Base-by-base conservation (phyloP, 1,140 invertebrate species). In the Coenobita brevimanus region DNA sequence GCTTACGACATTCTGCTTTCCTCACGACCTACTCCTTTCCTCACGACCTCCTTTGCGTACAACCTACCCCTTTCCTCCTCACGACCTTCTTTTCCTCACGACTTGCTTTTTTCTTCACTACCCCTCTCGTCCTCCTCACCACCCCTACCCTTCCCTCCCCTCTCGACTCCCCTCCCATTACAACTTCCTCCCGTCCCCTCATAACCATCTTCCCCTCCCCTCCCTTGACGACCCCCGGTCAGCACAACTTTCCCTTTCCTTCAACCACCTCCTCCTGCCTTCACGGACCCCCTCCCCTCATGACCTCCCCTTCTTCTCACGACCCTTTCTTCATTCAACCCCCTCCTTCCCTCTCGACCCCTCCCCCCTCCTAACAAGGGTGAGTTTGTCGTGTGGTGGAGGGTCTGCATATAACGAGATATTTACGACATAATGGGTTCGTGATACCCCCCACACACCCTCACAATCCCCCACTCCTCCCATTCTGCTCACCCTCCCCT, bases 371-470 rank as follows among this genome's bases (percentile, higher is more conserved):
- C 36, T 71, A 71, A 71, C 67, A 30, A 17, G 67, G 33, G 30
- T 71, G 67, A 71, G 67, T 71, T 30, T 71, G 67, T 71, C 33
- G 67, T 71, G 67, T 33, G 67, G 67, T 38, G 67, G n/a, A 38
- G 27, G 41, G 67, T 71, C 41, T 71, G 67, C 67, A 71, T 71
- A 71, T 71, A 38, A 71, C 67, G 15, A 71, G 67, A 71, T 71
- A 71, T 71, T 71, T 71, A 71, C 67, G 67, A 38, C 41, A 71
- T 71, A 71, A 71, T 71, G 67, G 33, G 67, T 71, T 71, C 41
- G 67, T 71, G 67, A 71, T 71, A 71, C 41, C 67, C 67, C 41
- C 67, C 67, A 67, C 15, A 30, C 64, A 30, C 64, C 6, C 64
- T 10, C 64, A 67, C 64, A 67, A 10, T 57, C 54, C 54, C 13